These are phyloP conservation scores for Amphiprion percula DNA, from an alignment of 2,113 vertebrate species.

Conservation along the genomic window DNA sequence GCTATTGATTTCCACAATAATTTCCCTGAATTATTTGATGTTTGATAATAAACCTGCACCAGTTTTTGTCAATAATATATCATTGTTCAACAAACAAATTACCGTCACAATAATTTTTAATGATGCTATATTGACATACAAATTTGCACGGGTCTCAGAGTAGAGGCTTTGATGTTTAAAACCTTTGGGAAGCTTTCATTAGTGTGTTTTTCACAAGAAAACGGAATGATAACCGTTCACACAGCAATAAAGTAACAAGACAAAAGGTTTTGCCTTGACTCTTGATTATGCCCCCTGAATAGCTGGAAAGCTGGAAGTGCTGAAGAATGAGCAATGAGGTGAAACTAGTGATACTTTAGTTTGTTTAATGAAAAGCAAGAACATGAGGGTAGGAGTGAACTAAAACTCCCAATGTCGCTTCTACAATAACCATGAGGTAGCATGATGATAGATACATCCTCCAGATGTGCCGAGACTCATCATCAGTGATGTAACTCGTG, in stretches of 20 bases:
- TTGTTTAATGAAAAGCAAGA: conserved; percentile 37
- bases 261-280: background rate
- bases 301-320: conserved; percentile 4
- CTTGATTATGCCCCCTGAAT: conserved; percentile 4
- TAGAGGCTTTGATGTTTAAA: no score
- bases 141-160: no score
- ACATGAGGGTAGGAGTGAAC: background rate
- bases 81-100: background rate
- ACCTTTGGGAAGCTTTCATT: no score
- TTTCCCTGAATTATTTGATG: background rate
- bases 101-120: background rate
- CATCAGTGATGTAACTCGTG: no score
- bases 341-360: background rate
- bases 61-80: background rate
- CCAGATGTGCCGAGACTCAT: no score
- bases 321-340: no score
- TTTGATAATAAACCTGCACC: background rate
- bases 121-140: no score
- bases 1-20: background rate
- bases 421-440: conserved; percentile 17
- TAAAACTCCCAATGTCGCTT: background rate
- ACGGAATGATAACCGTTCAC: no score
- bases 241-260: background rate
- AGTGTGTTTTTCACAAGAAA: no score
- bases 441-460: no score